Conservation (phyloP, 2,888 invertebrate genomes). For the Sphaerolaimus hirsutus region DNA sequence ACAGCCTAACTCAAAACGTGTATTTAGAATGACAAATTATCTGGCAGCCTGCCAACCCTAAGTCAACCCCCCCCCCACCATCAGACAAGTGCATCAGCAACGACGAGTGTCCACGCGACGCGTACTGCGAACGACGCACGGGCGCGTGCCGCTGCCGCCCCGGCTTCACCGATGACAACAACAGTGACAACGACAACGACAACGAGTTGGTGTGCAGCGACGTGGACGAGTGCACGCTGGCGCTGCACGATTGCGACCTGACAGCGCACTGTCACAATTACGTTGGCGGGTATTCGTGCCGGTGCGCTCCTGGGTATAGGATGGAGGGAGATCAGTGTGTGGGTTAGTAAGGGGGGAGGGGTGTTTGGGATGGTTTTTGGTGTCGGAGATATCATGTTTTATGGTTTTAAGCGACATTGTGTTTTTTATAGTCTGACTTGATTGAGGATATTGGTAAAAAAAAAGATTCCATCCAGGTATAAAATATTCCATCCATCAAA, state of each 20-base stretch:
- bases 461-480: no score
- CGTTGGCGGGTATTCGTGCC: constrained; percentile 43
- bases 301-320: constrained; percentile 50
- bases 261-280: constrained; percentile 41
- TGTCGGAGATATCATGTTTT: no score
- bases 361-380: no score
- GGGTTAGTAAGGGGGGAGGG: background rate
- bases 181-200: constrained; percentile 1
- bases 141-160: background rate
- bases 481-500: no score
- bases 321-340: constrained; percentile 37
- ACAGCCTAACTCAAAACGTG: no score
- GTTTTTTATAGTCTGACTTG: no score
- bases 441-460: no score
- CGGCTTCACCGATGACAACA: background rate
- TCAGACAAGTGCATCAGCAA: background rate
- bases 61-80: no score
- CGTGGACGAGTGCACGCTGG: constrained; percentile 3
- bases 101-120: background rate
- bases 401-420: no score
- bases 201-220: constrained; percentile 1
- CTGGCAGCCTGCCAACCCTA: no score
- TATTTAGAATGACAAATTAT: no score
- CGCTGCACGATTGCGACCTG: background rate
- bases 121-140: background rate